Base-by-base conservation (phyloP, 2,888 invertebrate species). In the Synergus laeviventris region DNA sequence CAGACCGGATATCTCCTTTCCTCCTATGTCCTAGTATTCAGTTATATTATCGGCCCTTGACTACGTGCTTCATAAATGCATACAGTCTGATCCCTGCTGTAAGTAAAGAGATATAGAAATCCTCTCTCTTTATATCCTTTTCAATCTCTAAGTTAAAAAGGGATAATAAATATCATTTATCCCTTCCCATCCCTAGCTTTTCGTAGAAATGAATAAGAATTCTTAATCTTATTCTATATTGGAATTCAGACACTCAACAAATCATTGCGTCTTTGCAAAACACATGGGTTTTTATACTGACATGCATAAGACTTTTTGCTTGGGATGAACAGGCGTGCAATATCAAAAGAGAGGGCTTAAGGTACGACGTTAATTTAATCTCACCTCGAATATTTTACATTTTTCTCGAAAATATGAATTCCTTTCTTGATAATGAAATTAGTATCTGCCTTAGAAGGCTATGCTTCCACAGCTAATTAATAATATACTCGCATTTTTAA, bases 21-120 rank as follows among this genome's bases (percentile, higher is more conserved):
- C 60, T 62, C 16, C 36, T 75, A 70, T 49, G 77, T 76, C 80
- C 61, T 42, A 81, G 76, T 84, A 81, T 82, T 84, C 82, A 82
- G 82, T 81, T 83, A 83, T 82, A 82, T 81, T 83, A 83, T 82
- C 80, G 81, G 78, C 54, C 77, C 77, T 78, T 21, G 62, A 76
- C 79, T 84, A 83, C 83, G 80, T 81, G 82, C 78, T 66, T 79
- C 76, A 76, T 79, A 75, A 79, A 79, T 64, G 79, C 75, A 24
- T 60, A 42, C 12, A 21, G 36, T 59, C 45, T 42, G 45, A 5
- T 70, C 18, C 9, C 18, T 14, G 56, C 21, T 9, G 18, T 21
- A 21, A 18, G 1, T 11, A 8, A 18, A 21, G 56, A 21, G 1
- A 59, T 2, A 59, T n/a, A 24, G 24, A 59, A 45, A 14, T 31